Base-by-base conservation (phyloP, 2,113 vertebrate species). In the Megaleporinus macrocephalus region DNA sequence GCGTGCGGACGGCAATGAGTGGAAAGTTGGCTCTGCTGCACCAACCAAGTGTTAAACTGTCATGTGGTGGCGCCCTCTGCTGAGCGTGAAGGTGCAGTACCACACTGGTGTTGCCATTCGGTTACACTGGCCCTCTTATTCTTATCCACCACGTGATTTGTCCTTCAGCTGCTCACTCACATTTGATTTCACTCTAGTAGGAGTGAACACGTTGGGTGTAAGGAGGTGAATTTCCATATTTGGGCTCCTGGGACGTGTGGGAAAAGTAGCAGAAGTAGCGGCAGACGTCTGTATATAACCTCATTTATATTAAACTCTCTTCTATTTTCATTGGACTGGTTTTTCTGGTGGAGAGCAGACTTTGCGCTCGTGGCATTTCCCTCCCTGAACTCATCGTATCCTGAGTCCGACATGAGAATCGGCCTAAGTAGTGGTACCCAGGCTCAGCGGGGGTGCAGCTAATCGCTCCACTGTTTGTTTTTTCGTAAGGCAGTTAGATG, bases 381-480 rank as follows among this genome's bases (percentile, higher is more conserved):
- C 7, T 66, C 65, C 18, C 30, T 68, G 41, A 11, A 68, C 12
- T 61, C 20, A 26, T 49, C 1, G 0, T 49, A 47, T 51, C 41
- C 26, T 30, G 26, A 77, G 47, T 44, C 73, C 33, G 20, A 30
- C 26, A 13, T 63, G 61, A 77, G 75, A 77, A 51, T 15, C 22
- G 61, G 16, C 63, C 66, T 26, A 33, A 57, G 36, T 69, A 57
- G 16, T 2, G 1, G 12, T 68, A 36, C 11, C 13, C 61, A 78
- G 47, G 49, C 26, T 66, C 26, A 10, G 18, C 3, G 41, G 29
- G 66, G 4, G 24, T 36, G 5, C 27, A 24, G 30, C 2, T 24
- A 68, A 44, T 66, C 13, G 29, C 22, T 69, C 57, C 49, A 70
- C 22, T 33, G 33, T 36, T 18, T 57, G 18, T 69, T 4, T 18